Evolutionary conservation across 2,113 vertebrate genomes (phyloP), one percentile per base, ranked within the genome.

Genomic region (Passer montanus): DNA sequence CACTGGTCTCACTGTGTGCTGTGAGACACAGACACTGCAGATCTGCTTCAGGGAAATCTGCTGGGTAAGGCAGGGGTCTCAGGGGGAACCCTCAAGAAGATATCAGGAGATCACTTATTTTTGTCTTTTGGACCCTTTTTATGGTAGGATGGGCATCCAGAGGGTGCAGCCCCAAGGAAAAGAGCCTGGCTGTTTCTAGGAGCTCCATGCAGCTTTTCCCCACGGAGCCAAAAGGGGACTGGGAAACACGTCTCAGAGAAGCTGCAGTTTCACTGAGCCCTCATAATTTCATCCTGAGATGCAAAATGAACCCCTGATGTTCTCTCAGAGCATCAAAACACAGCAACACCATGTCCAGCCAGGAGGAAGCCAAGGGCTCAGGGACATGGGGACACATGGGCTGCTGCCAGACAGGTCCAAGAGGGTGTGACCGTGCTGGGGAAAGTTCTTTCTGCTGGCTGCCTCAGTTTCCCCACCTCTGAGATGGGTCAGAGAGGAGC

Each of bases 321-420:
- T 67, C 21, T 43, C 52, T 27, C 13, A 67, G 35, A 76, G 13
- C 28, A 58, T 15, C 49, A 62, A 49, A 92, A 16, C 37, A 4
- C 64, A 26, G 7, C 16, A 59, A 47, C 33, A 35, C 15, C 31
- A 8, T 47, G 37, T 52, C 12, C 62, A 46, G 53, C 17, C 55
- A 62, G 66, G 55, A 83, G 50, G 53, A 20, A 35, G 11, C n/a
- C 68, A 13, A 43, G 33, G 31, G 44, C 58, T 47, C 22, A 11
- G 41, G 43, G 60, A 59, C 8, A 18, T 0, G 1, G 17, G 44
- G 49, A 26, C 37, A 15, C 9, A 22, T 0, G 6, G 11, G 33
- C n/a, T 53, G 43, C 41, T 66, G 50, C 53, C 69, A 93, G 56
- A 7, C 60, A 47, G 47, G 7, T 53, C 76, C 27, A 14, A 27